Conservation (phyloP, 30 jellyfish, hydroid and myxozoan species). For the Cassiopea andromeda region DNA sequence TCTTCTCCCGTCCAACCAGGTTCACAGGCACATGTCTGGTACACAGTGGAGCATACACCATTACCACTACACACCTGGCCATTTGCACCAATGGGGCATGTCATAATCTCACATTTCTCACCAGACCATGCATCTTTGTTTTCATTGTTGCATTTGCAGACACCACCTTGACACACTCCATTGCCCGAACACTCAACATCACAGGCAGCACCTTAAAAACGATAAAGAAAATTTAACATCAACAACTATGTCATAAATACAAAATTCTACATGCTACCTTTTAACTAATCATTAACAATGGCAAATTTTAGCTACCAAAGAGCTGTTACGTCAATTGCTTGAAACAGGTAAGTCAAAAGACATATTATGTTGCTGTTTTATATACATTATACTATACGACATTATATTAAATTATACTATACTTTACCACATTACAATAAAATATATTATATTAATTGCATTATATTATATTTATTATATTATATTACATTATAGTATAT, state of each 20-base stretch:
- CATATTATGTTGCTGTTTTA: no score
- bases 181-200: slow-evolving; percentile 69
- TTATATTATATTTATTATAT: no score
- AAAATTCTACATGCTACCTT: no score
- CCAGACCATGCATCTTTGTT: slow-evolving; percentile 62
- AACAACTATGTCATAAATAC: not conserved
- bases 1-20: slow-evolving; percentile 79
- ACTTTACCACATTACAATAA: no score
- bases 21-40: slow-evolving; percentile 50
- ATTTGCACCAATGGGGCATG: slow-evolving; percentile 61
- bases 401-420: no score
- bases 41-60: slow-evolving; percentile 38
- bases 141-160: slow-evolving; percentile 60
- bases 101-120: slow-evolving; percentile 55
- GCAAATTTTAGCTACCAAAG: no score
- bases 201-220: slow-evolving; percentile 50
- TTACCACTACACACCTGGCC: slow-evolving; percentile 53
- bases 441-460: no score
- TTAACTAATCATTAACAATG: no score
- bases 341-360: no score
- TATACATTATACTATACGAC: no score
- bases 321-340: no score
- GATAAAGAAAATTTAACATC: not conserved
- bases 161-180: slow-evolving; percentile 45
- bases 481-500: no score